Base-by-base conservation (phyloP, 2,113 vertebrate species). In the Ciconia stormi region DNA sequence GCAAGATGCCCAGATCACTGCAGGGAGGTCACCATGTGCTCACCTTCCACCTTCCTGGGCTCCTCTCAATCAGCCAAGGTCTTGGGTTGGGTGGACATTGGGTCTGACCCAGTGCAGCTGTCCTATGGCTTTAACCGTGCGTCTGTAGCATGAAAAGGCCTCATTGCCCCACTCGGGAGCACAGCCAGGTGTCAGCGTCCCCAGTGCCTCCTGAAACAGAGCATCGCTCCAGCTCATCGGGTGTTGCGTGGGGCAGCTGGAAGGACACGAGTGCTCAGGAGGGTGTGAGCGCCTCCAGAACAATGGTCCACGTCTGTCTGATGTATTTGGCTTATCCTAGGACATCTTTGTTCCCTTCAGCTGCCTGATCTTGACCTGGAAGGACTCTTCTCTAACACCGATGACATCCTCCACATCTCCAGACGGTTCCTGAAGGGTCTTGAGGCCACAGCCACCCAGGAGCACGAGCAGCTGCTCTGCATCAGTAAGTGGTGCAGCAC, bases 321-420 rank as follows among this genome's bases (percentile, higher is more conserved):
- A 42, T 42, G 2, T 9, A 9, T 52, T 32, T 69, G 40, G 14
- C 78, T 95, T 72, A 89, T 49, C 42, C 56, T 36, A 9, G 50
- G 49, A 13, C 53, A 17, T 56, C 67, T 86, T 82, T 95, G 47
- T 97, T 91, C 87, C 79, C 94, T 96, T 80, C 88, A 99, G 99
- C 98, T 99, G 84, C 99, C 98, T 6, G 98, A 97, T 19, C 91
- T 97, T 47, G 98, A 99, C 95, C 97, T 99, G 97, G 98, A 99
- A 92, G 97, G 98, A 89, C 98, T 99, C 96, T 99, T 99, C 87
- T 99, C 99, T 59, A 98, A 99, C 97, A 98, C 98, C 0, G 98
- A 99, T 1, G 99, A 99, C 20, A 98, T 99, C 95, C 98, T 99
- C 17, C 87, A 98, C 0, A 98, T 99, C 61, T 99, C 99, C 10